phyloP scores from a whole-genome alignment of 2,113 vertebrate genomes.

The Hydrolagus affinis region DNA sequence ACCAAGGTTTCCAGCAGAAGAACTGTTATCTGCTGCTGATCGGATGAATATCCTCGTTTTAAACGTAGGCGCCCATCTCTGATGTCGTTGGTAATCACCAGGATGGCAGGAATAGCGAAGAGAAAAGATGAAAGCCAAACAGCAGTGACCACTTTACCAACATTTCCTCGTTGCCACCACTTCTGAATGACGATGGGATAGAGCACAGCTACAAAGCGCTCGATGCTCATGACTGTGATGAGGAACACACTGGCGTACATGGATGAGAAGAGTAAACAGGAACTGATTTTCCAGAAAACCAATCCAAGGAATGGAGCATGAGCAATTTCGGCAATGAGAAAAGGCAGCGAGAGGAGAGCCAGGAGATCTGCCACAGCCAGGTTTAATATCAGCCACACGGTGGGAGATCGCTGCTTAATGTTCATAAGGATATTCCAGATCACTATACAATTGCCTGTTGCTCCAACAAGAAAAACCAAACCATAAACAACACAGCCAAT shows the following conservation, averaged over 20 bases:
- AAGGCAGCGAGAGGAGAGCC: conserved; percentile 58
- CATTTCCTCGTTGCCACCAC: conserved; percentile 50
- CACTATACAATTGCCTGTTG: conserved; percentile 59
- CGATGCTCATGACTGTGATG: conserved; percentile 61
- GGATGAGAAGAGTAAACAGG: conserved; percentile 53
- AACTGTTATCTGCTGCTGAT: conserved; percentile 45
- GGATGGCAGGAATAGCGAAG: conserved; percentile 54
- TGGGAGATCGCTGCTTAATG: conserved; percentile 56
- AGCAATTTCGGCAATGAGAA: conserved; percentile 62
- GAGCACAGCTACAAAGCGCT: conserved; percentile 56
- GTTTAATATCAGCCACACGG: conserved; percentile 56
- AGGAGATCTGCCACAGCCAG: conserved; percentile 58
- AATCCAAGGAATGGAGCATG: conserved; percentile 57
- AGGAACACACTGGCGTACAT: conserved; percentile 66
- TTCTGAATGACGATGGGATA: conserved; percentile 49
- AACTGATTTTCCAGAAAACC: conserved; percentile 51
- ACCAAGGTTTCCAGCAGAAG: conserved; percentile 55
- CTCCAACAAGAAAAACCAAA: conserved; percentile 54
- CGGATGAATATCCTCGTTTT: conserved; percentile 41
- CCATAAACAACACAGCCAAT: conserved; percentile 51
- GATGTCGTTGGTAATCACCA: conserved; percentile 42
- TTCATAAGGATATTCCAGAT: conserved; percentile 60
- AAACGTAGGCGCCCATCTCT: conserved; percentile 41
- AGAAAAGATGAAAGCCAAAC: conserved; percentile 52
- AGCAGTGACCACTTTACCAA: conserved; percentile 48